Evolutionary conservation across 2,113 vertebrate species (phyloP).

Genomic region (Phalacrocorax brasilianus): DNA sequence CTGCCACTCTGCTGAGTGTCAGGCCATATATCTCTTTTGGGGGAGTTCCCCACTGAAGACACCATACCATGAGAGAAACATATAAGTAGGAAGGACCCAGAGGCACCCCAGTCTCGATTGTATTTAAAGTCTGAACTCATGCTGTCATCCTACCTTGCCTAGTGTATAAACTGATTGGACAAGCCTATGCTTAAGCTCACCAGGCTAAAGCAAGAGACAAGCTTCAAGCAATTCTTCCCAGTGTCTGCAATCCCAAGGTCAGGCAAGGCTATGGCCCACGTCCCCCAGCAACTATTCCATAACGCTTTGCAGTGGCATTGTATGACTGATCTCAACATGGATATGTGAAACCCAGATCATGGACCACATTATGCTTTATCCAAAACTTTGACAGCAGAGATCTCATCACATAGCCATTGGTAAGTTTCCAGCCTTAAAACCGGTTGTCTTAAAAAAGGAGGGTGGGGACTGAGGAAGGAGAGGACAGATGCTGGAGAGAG

Average conservation of each 20-base stretch:
- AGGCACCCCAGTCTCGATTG: not conserved
- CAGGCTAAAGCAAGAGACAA: not conserved
- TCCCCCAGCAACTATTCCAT: not conserved
- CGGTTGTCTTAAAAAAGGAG: not conserved
- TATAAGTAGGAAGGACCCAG: not conserved
- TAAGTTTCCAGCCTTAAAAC: not conserved
- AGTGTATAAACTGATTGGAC: not conserved
- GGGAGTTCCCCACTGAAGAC: not conserved
- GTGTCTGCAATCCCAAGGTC: not conserved
- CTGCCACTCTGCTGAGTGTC: not conserved
- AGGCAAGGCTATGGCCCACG: not conserved
- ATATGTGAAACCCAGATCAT: fast-evolving
- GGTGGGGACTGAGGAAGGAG: not conserved
- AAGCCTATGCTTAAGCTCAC: not conserved
- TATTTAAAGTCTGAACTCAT: not conserved
- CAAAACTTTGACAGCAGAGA: not conserved
- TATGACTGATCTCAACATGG: not conserved
- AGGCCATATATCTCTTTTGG: conserved; percentile 14
- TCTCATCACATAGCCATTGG: not conserved
- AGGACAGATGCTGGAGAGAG: not conserved
- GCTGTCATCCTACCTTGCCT: not conserved
- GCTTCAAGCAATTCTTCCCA: not conserved
- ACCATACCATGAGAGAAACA: not conserved
- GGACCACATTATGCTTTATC: not conserved
- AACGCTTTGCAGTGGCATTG: not conserved